Evolutionary conservation across 2,888 invertebrate genomes (phyloP).

Genomic region (Carterocephalus palaemon): DNA sequence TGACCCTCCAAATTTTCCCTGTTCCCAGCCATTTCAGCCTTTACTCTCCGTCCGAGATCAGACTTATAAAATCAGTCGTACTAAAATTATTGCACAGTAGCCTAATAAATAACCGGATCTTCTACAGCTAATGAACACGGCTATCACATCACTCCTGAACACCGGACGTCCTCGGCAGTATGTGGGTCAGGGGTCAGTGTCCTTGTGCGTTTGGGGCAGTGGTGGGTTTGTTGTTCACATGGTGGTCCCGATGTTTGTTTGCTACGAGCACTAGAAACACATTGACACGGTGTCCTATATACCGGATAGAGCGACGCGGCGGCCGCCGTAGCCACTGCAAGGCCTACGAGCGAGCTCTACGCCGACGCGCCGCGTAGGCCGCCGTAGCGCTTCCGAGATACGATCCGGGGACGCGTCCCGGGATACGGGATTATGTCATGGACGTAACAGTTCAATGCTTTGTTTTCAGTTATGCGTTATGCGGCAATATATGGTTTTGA

Average conservation of each 20-base stretch:
- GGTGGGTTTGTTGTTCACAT: constrained; percentile 41
- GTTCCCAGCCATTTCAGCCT: constrained; percentile 60
- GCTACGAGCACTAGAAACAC: constrained; percentile 41
- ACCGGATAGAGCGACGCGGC: constrained; percentile 50
- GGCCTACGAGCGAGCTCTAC: constrained; percentile 72
- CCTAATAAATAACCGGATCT: constrained; percentile 39
- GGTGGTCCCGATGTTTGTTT: constrained; percentile 39
- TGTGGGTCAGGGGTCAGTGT: constrained; percentile 68
- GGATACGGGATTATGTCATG: constrained; percentile 31
- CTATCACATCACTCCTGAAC: constrained; percentile 59
- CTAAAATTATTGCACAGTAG: constrained; percentile 47
- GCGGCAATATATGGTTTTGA: no score
- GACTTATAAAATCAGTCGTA: constrained; percentile 52
- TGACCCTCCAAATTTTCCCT: constrained; percentile 60
- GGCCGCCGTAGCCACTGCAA: constrained; percentile 65
- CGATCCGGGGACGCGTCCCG: constrained; percentile 46
- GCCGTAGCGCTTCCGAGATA: constrained; percentile 57
- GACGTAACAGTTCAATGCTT: background rate
- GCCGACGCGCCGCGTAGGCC: constrained; percentile 48
- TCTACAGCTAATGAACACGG: constrained; percentile 67
- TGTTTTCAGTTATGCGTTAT: no score
- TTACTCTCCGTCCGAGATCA: constrained; percentile 25
- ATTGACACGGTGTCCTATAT: constrained; percentile 66
- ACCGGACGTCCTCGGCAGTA: constrained; percentile 40
- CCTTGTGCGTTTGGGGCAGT: constrained; percentile 58